Evolutionary conservation across 2,797 vertebrate genomes (phyloP).

Genomic region (Podargus strigoides): DNA sequence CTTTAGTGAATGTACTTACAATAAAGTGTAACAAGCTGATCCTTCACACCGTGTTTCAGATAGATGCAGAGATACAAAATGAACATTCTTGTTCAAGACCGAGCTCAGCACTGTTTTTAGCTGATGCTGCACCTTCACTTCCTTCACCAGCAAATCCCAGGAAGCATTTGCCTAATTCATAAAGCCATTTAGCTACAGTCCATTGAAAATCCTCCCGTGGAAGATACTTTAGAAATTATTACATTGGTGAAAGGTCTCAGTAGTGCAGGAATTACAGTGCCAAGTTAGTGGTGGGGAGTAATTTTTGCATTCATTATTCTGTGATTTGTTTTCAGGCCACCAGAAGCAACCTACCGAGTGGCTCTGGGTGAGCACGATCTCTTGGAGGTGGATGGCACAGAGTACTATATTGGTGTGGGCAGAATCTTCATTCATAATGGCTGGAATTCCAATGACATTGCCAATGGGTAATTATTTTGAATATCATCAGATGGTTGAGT

Average conservation of each 20-base stretch:
- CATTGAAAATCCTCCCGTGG: background rate
- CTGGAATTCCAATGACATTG: background rate
- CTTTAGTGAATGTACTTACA: background rate
- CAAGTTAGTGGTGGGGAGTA: background rate
- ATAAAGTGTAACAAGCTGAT: background rate
- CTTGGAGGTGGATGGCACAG: background rate
- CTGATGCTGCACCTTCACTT: background rate
- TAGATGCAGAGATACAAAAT: background rate
- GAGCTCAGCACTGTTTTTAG: background rate
- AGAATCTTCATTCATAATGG: background rate
- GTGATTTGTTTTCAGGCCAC: background rate
- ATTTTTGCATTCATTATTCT: background rate
- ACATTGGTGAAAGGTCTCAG: background rate
- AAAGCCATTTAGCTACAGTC: background rate
- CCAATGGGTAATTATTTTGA: background rate
- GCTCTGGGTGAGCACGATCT: constrained; percentile 26
- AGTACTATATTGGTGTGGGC: background rate
- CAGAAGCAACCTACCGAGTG: background rate
- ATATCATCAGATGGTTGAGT: fast-evolving
- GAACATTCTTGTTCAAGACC: background rate
- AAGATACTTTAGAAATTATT: background rate
- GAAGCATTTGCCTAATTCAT: background rate
- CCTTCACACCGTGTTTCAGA: background rate
- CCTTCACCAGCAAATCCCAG: background rate
- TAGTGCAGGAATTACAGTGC: background rate